A percentile compares a stretch with the other conserved stretches of the same genome.
These are phyloP conservation scores for Epinotia ramella DNA, from an alignment of 2,888 invertebrate genomes.

Conservation along the genomic window DNA sequence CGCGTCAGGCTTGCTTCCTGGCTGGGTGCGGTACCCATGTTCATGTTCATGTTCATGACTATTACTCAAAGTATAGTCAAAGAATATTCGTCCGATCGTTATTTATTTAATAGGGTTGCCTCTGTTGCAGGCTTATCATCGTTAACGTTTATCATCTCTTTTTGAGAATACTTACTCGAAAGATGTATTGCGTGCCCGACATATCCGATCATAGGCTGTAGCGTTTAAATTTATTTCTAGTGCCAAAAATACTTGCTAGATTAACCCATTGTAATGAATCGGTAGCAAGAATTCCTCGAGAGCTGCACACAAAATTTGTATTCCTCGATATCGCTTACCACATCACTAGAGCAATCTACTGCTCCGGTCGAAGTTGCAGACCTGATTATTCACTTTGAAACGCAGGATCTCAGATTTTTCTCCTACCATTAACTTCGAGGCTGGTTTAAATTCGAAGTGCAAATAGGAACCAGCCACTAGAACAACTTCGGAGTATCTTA, in stretches of 20 bases:
- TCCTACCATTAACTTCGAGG: slow-evolving; percentile 27
- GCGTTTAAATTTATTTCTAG: neutral
- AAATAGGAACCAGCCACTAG: neutral
- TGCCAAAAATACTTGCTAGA: neutral
- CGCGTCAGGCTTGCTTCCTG: too few species aligned
- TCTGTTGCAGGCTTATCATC: too few species aligned
- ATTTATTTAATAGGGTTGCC: too few species aligned
- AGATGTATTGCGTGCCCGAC: too few species aligned
- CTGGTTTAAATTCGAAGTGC: neutral
- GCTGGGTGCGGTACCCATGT: too few species aligned
- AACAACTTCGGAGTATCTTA: neutral
- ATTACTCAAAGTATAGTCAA: too few species aligned
- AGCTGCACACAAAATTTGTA: neutral
- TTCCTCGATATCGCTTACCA: neutral
- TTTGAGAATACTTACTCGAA: too few species aligned
- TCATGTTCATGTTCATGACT: too few species aligned
- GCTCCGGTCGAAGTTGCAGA: slow-evolving; percentile 22
- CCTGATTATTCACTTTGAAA: slow-evolving; percentile 35
- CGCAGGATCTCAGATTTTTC: slow-evolving; percentile 31
- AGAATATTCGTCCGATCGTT: too few species aligned
- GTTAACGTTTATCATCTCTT: too few species aligned
- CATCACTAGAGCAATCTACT: slow-evolving; percentile 24
- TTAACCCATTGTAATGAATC: neutral
- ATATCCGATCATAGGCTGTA: too few species aligned
- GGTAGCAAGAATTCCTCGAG: neutral